Conservation (phyloP, 2,113 vertebrate species). For the Silurus asotus region DNA sequence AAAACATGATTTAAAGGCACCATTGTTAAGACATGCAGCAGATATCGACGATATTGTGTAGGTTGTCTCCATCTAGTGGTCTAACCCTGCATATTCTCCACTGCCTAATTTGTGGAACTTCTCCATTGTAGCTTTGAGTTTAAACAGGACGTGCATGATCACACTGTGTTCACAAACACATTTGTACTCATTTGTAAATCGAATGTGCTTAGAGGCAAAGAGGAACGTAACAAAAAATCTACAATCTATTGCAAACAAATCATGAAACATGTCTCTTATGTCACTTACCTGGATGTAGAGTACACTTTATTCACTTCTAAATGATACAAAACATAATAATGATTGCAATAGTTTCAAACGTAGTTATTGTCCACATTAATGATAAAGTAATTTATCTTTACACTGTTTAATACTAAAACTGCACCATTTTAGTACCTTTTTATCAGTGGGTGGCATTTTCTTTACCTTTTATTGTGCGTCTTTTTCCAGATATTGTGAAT, state of each 20-base stretch:
- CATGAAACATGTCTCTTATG: not conserved
- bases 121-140: not conserved
- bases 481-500: not conserved
- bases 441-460: not conserved
- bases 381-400: not conserved
- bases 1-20: not conserved
- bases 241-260: not conserved
- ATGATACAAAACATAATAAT: not conserved
- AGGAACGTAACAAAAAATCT: not conserved
- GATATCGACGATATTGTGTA: constrained; percentile 9
- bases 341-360: not conserved
- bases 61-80: constrained; percentile 53
- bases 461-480: not conserved
- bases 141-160: not conserved
- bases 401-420: not conserved
- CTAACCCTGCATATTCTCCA: not conserved
- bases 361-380: not conserved
- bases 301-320: not conserved
- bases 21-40: not conserved
- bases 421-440: too few species aligned
- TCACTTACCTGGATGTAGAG: not conserved
- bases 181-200: not conserved
- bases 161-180: not conserved
- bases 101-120: not conserved
- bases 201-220: not conserved